Base-by-base conservation (phyloP, 2,797 vertebrate species). In the Morelia viridis region DNA sequence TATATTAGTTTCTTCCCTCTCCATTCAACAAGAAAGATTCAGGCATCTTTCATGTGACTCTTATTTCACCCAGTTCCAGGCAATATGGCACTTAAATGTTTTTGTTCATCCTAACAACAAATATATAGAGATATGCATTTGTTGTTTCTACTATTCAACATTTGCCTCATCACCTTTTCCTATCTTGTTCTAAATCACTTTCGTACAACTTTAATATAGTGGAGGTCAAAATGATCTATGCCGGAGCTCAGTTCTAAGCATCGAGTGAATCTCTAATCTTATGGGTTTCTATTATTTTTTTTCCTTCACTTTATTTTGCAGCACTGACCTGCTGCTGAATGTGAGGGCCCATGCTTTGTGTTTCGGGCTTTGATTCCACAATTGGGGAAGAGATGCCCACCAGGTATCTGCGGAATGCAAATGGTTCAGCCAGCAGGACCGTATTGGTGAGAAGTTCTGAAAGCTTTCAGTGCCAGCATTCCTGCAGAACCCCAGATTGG, bases 181-280 rank as follows among this genome's bases (percentile, higher is more conserved):
- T 10, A 53, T 50, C 12, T 64, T 12, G 64, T 91, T 92, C 15
- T 22, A 60, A 80, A n/a, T 57, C 4, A 28, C 15, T 87, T 84
- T 11, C 2, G 0, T 2, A 0, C 1, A 57, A 65, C n/a, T 22
- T 35, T n/a, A 83, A 35, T 64, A 4, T 4, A 17, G 19, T 8
- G 35, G 53, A 89, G 87, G 50, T 89, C 61, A 58, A 85, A 46
- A 65, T 15, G 76, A 68, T 61, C 76, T 13, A 9, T 22, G 31
- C 46, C 31, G 35, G 56, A 65, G 64, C 17, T 41, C 68, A 31
- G 53, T 61, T 28, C 15, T 9, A 57, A 41, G 31, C 12, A 28
- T 58, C 76, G 9, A 53, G n/a, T 3, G 50, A n/a, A 11, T 11
- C 12, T 8, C 19, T 46, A 10, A 28, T 76, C 12, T 83, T 26